Evolutionary conservation across 2,888 invertebrate genomes (phyloP), one percentile per base, ranked within the genome.

Genomic region (Falcaria lacertinaria): DNA sequence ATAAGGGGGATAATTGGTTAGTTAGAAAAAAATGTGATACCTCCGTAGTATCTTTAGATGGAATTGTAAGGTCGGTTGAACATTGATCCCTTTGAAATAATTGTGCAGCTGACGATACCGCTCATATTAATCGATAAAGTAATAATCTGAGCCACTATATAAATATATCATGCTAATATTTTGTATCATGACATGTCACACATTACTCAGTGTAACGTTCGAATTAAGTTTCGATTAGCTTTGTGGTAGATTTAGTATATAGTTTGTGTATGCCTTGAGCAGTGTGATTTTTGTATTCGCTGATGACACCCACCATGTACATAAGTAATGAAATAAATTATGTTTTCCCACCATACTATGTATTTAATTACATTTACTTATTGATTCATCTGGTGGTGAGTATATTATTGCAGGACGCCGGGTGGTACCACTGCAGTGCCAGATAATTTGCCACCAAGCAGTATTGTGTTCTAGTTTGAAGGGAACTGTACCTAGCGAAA

Each of bases 321-420:
- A 82, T 85, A 84, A 69, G 57, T 74, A 72, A 70, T 68, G 42
- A 77, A 86, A 79, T 86, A 86, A 86, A 84, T 72, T 77, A 75
- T 82, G 81, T 82, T 88, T 83, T 78, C 77, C 77, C 85, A 86
- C 84, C 55, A 69, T 54, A 15, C 40, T 32, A 41, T 28, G 43
- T 44, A 50, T 57, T 63, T 44, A 48, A 11, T 48, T 54, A 17
- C 15, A 43, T 33, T n/a, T n/a, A n/a, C n/a, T n/a, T n/a, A n/a
- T n/a, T n/a, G n/a, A n/a, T n/a, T n/a, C n/a, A n/a, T n/a, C n/a
- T n/a, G n/a, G n/a, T n/a, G n/a, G n/a, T n/a, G n/a, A n/a, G n/a
- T n/a, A n/a, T n/a, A n/a, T n/a, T n/a, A n/a, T n/a, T n/a, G n/a
- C n/a, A n/a, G n/a, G n/a, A n/a, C n/a, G n/a, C n/a, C n/a, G n/a